These are phyloP conservation scores for Onychorhynchus coronatus DNA, from an alignment of 2,113 vertebrate genomes.

Conservation along the genomic window DNA sequence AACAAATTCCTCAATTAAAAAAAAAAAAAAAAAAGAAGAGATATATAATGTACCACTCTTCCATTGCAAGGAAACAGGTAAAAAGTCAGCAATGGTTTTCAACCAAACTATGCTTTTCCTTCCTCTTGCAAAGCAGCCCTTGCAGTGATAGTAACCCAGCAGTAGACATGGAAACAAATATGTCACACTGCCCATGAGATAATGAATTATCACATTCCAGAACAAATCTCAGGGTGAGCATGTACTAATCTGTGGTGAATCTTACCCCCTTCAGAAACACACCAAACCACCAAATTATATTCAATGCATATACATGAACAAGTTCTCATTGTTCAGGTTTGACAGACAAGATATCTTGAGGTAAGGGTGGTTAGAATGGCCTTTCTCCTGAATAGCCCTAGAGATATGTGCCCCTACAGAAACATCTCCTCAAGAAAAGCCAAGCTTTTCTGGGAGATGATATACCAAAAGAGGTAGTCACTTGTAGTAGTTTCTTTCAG, in stretches of 20 bases:
- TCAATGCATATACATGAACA: neutral
- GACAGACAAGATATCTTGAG: neutral
- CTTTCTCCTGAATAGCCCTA: neutral
- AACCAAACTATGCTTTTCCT: neutral
- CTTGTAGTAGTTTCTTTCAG: neutral
- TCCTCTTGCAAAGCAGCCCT: neutral
- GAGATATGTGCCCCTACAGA: too few relatives aligned
- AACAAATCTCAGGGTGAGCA: conserved; percentile 27
- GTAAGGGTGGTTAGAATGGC: neutral
- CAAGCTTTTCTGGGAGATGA: neutral
- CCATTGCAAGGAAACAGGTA: neutral
- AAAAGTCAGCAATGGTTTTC: neutral
- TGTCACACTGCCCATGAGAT: neutral
- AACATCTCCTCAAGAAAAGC: too few relatives aligned
- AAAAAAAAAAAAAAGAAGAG: neutral
- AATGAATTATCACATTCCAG: conserved; percentile 52
- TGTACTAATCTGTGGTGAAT: conserved; percentile 15
- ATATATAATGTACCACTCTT: neutral
- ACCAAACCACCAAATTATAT: neutral
- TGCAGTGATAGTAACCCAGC: neutral
- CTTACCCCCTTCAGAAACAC: neutral
- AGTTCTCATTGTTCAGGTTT: neutral
- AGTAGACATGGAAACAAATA: neutral
- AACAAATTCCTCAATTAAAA: neutral
- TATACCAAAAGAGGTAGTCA: neutral